A percentile compares a stretch with the other conserved stretches of the same genome.
Conservation (phyloP, 2,888 invertebrate genomes). For the Ischnura elegans region DNA sequence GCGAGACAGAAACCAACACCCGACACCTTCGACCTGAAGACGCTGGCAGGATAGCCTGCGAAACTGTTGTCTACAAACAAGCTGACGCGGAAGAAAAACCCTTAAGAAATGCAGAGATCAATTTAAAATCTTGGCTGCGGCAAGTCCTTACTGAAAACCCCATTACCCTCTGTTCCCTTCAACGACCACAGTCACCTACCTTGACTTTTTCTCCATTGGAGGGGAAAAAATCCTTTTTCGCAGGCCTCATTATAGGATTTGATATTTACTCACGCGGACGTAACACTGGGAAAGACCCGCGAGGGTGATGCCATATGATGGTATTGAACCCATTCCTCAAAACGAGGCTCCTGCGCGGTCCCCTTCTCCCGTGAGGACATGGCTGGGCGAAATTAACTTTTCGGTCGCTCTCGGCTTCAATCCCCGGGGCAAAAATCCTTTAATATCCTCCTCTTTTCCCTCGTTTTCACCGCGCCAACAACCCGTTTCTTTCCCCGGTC, state of each 20-base stretch:
- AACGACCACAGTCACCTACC: no score
- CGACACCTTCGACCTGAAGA: no score
- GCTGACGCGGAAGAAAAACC: no score
- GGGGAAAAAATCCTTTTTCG: background rate
- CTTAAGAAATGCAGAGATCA: no score
- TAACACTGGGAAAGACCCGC: background rate
- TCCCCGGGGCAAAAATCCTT: constrained; percentile 6
- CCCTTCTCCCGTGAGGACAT: background rate
- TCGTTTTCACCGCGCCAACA: background rate
- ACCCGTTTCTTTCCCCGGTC: background rate
- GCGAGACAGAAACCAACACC: no score
- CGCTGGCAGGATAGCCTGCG: no score
- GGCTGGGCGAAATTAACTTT: constrained; percentile 15
- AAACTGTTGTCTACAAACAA: no score
- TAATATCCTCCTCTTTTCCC: constrained; percentile 26
- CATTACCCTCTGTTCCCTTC: no score
- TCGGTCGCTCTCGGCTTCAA: constrained; percentile 1
- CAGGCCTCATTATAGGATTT: background rate
- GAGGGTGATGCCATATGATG: background rate
- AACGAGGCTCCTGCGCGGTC: background rate
- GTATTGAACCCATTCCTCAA: constrained; percentile 35
- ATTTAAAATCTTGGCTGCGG: no score
- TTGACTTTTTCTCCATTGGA: no score
- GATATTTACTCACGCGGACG: background rate
- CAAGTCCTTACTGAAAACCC: no score